These are phyloP conservation scores for Podarcis muralis DNA, from an alignment of 2,113 vertebrate genomes.

Conservation along the genomic window DNA sequence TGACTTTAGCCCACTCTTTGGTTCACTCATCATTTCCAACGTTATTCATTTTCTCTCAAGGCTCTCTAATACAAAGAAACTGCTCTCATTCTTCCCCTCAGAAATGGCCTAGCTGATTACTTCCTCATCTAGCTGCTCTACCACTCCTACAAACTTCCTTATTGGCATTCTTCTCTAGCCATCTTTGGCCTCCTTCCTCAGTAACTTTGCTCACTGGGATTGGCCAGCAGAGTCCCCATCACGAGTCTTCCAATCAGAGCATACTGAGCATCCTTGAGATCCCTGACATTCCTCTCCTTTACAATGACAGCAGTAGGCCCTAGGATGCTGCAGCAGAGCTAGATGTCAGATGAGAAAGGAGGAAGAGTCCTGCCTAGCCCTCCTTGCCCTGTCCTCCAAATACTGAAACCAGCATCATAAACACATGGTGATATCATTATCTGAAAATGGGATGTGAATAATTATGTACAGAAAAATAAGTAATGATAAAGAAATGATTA, in stretches of 20 bases:
- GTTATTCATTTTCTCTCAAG: background rate
- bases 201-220: background rate
- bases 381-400: background rate
- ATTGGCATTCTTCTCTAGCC: background rate
- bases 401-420: background rate
- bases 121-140: background rate
- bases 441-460: background rate
- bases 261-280: background rate
- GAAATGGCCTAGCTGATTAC: background rate
- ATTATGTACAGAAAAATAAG: background rate
- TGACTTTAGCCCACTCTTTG: background rate
- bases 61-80: background rate
- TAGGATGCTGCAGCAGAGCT: background rate
- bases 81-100: background rate
- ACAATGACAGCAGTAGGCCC: background rate
- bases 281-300: background rate
- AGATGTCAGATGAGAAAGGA: background rate
- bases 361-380: background rate
- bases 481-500: background rate
- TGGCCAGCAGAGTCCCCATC: background rate
- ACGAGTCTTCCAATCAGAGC: background rate
- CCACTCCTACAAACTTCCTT: background rate
- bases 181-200: background rate
- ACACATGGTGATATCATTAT: background rate
- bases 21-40: conserved; percentile 11